A percentile compares a stretch with the other conserved stretches of the same genome.
These are phyloP conservation scores for Amyelois transitella DNA, from an alignment of 1,140 invertebrate species.

Conservation along the genomic window DNA sequence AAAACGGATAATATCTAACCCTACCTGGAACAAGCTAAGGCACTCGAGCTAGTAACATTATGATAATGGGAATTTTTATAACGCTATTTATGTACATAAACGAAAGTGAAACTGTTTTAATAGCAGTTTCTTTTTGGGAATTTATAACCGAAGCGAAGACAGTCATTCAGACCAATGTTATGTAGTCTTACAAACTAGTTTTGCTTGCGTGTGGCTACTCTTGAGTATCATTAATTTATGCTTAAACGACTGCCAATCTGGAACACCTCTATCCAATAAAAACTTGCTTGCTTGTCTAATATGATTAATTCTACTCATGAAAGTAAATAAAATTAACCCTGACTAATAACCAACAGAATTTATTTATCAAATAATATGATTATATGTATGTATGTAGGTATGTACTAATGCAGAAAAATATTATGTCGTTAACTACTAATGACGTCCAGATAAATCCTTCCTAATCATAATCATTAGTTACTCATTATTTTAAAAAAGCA, in stretches of 20 bases:
- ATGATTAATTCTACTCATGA: not conserved
- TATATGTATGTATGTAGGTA: no score
- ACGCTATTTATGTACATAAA: constrained; percentile 1
- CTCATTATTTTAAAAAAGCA: no score
- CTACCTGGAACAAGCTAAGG: not conserved
- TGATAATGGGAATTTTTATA: not conserved
- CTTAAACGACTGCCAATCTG: not conserved
- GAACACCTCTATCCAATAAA: not conserved
- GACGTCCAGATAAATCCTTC: not conserved
- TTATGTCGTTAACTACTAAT: not conserved
- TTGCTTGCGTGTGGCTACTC: not conserved
- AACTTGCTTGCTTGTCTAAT: not conserved
- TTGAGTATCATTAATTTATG: not conserved
- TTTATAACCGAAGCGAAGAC: not conserved
- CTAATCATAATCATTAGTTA: not conserved
- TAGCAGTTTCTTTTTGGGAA: not conserved
- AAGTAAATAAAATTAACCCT: not conserved
- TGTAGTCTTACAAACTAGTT: not conserved
- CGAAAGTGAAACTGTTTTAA: constrained; percentile 40
- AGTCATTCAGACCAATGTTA: not conserved
- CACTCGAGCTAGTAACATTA: not conserved
- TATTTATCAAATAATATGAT: no score
- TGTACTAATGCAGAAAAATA: no score
- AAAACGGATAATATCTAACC: constrained; percentile 26
- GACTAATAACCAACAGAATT: no score